Base-by-base conservation (phyloP, 2,888 invertebrate genomes). In the Oxyteleia sp. region DNA sequence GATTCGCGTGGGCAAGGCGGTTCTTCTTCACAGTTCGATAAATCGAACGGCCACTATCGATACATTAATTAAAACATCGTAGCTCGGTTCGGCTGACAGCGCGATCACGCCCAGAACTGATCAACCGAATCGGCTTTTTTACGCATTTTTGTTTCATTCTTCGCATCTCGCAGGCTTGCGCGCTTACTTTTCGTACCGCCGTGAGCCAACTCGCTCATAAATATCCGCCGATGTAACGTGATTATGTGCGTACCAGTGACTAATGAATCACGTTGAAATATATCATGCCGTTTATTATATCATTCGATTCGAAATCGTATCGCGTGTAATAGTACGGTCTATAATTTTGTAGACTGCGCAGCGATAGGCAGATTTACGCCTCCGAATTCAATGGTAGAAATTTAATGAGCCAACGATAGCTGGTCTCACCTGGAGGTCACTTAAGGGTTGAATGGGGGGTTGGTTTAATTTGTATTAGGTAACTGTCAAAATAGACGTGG, bases 41-140 rank as follows among this genome's bases (percentile, higher is more conserved):
- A 87, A 84, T 86, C 83, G 84, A 53, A 83, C 79, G 84, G 76
- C 57, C 83, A 88, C 87, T 90, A 92, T 91, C 92, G 89, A 90
- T 91, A 90, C 89, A 90, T 92, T 92, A 92, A 92, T 92, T 92
- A 92, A 92, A 92, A 92, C 90, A 91, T 92, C 90, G 89, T 86
- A 86, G 87, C 84, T 76, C 82, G 88, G 81, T 87, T 84, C 83
- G 88, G 78, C 89, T 91, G 92, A 90, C 91, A 89, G 89, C 85
- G 79, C 85, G 88, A 89, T 91, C 91, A 91, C 91, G 91, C 89
- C 90, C 90, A 90, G 83, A 72, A 75, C 84, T 87, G 87, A 89
- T 91, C 91, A 85, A 66, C 87, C 87, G 84, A 89, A 90, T 89
- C 87, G 84, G 81, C 86, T 86, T 85, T 85, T 78, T 87, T 85